A percentile compares a stretch with the other conserved stretches of the same genome.
These are phyloP conservation scores for Sebastes taczanowskii DNA, from an alignment of 2,797 vertebrate genomes.

Conservation along the genomic window DNA sequence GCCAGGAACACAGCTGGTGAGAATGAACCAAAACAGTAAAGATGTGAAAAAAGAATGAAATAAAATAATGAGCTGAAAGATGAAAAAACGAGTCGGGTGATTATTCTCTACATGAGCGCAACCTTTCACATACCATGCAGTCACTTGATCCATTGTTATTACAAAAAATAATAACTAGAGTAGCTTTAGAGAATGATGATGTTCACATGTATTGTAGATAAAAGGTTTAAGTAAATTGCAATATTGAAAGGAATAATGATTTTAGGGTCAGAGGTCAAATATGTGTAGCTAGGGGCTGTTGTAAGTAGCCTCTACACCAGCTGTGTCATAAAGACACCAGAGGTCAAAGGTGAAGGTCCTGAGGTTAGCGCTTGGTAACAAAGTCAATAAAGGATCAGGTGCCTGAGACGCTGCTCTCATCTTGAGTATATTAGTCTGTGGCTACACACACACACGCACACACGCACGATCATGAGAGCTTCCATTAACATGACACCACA, in stretches of 20 bases:
- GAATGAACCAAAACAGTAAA: background rate
- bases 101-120: fast-evolving
- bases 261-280: constrained; percentile 38
- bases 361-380: constrained; percentile 27
- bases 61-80: background rate
- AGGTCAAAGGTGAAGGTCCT: constrained; percentile 58
- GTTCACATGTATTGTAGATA: background rate
- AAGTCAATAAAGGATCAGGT: constrained; percentile 67
- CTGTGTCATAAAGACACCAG: constrained; percentile 31
- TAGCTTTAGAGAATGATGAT: background rate
- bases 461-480: background rate
- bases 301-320: constrained; percentile 26
- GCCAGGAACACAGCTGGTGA: background rate
- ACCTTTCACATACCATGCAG: background rate
- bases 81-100: background rate
- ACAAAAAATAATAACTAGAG: background rate
- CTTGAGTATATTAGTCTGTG: constrained; percentile 17
- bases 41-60: background rate
- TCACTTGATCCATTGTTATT: background rate
- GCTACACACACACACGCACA: background rate
- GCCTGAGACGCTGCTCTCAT: constrained; percentile 18
- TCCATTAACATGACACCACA: background rate
- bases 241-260: constrained; percentile 15
- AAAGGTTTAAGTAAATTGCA: constrained; percentile 2
- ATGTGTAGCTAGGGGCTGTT: background rate